These are phyloP conservation scores for Silvanus unidentatus DNA, from an alignment of 2,888 invertebrate species.

Conservation along the genomic window DNA sequence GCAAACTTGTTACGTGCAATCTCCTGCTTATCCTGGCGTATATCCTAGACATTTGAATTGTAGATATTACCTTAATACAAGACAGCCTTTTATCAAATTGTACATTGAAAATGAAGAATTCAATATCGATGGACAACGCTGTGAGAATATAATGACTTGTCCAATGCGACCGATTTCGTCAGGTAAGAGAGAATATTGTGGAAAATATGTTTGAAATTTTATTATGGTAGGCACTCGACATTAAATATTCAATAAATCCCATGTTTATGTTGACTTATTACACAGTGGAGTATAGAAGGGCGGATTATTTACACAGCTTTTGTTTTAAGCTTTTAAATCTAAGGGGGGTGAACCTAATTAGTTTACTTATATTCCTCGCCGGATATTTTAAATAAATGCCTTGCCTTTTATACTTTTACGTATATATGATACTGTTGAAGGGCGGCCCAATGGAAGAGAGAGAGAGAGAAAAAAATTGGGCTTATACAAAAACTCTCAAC, in stretches of 20 bases:
- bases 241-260: not conserved
- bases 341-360: slow-evolving; percentile 2
- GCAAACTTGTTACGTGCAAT: slow-evolving; percentile 90
- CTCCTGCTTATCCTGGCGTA: slow-evolving; percentile 87
- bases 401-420: too few relatives aligned
- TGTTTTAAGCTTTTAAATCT: slow-evolving; percentile 10
- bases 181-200: too few relatives aligned
- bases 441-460: too few relatives aligned
- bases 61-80: slow-evolving; percentile 83
- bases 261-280: not conserved
- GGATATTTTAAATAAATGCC: too few relatives aligned
- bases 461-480: too few relatives aligned
- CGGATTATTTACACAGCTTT: slow-evolving; percentile 20
- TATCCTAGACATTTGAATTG: slow-evolving; percentile 88
- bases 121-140: slow-evolving; percentile 88
- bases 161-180: slow-evolving; percentile 88
- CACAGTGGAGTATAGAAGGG: slow-evolving; percentile 6
- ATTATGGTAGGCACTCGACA: too few relatives aligned
- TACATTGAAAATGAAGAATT: slow-evolving; percentile 92
- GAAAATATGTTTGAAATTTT: slow-evolving; percentile 24
- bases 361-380: too few relatives aligned
- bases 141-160: slow-evolving; percentile 92
- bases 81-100: slow-evolving; percentile 82
- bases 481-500: too few relatives aligned
- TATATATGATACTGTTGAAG: too few relatives aligned